Evolutionary conservation across 2,113 vertebrate genomes (phyloP), one percentile per base, ranked within the genome.

Genomic region (Hydropotes inermis): DNA sequence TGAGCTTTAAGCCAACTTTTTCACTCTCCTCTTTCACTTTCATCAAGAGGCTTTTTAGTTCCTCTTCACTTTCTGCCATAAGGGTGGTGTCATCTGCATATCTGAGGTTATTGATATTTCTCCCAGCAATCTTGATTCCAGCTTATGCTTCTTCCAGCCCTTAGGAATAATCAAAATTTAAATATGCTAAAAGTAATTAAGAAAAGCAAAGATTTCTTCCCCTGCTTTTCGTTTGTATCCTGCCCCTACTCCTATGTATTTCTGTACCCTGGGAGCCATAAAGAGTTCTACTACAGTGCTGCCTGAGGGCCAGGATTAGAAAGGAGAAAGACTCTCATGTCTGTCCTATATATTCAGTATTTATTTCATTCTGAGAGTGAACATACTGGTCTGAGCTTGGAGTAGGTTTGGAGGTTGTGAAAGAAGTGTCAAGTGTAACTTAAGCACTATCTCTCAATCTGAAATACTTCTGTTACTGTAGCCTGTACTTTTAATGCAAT

Each of bases 141-240:
- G 47, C 47, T 50, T 50, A 50, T 50, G 47, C 47, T 50, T 50
- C 47, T 50, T 50, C 47, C 47, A 50, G 47, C 12, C 47, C 47
- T 74, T 91, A 60, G 84, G 70, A 82, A 92, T 94, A 85, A 90
- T 92, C 30, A 95, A 82, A 94, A 33, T 64, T 33, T 64, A 89
- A 67, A 92, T 83, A n/a, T 87, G 43, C 12, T 55, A 21, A 25
- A 86, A 88, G 25, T 93, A 55, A 60, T 83, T 89, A 79, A 83
- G 39, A 60, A 79, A 87, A 91, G 2, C n/a, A 89, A 67, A 50
- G 76, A 36, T 76, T 57, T 43, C 10, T 94, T 82, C 28, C 19
- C 50, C 47, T 50, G 12, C 11, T 55, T 89, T 89, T 89, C 30
- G 14, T 25, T 58, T 83, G 39, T 13, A 36, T 52, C 61, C 52